Evolutionary conservation across 2,113 vertebrate species (phyloP), one percentile per base, ranked within the genome.

Genomic region (Nematolebias whitei): DNA sequence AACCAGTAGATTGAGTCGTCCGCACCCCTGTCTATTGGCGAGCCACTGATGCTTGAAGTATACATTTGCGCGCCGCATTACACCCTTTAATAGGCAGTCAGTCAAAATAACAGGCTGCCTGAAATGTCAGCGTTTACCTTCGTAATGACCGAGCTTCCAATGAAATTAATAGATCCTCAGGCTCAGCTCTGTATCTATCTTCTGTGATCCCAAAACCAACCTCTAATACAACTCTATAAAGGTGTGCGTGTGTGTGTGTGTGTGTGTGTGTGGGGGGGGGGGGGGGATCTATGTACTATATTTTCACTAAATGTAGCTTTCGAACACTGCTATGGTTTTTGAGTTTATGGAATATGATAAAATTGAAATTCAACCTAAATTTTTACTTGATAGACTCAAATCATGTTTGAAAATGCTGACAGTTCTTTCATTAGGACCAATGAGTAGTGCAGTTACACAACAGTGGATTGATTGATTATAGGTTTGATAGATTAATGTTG

Each of bases 101-200:
- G 86, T 89, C 89, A 89, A 87, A 89, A 90, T 89, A 91, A 90
- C 84, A 86, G 26, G 52, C 70, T 64, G 81, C 71, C 85, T 71
- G 63, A 91, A 89, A 89, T 90, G 85, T 85, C 88, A 88, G 80
- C 81, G 45, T 88, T 89, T 90, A 88, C 87, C 84, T 90, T 78
- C 65, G 84, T 88, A 87, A 89, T 89, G 79, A 84, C 84, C 79
- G 50, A 40, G 56, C 83, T 74, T 75, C 59, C 74, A 61, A 59
- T 43, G 50, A 80, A 88, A 87, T 89, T 71, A 88, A 87, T 90
- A 75, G 79, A 76, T 80, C 78, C 76, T 78, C 50, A 51, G 58
- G 68, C 76, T 78, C 53, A 43, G 75, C 74, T 73, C 50, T 61
- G 63, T 50, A 74, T 75, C 80, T 87, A 84, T 47, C 52, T 59